Percentiles rank a stretch among this genome's conserved stretches.
Evolutionary conservation across 1,140 invertebrate genomes (phyloP).

Genomic region (Gonioctena quinquepunctata): DNA sequence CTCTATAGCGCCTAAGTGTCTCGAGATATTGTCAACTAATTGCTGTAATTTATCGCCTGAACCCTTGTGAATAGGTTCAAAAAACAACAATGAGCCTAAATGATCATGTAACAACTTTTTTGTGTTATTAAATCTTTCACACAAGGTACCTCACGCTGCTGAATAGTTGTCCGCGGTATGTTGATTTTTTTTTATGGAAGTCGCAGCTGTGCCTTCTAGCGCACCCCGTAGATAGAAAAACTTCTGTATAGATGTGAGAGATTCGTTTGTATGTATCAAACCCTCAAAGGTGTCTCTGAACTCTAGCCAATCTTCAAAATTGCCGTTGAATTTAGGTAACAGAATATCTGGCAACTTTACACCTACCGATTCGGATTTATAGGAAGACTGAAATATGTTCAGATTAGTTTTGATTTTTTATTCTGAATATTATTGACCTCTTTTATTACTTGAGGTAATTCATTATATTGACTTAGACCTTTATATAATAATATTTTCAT

Average conservation of each 20-base stretch:
- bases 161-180: slow-evolving; percentile 25
- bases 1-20: neutral
- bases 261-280: slow-evolving; percentile 22
- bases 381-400: neutral
- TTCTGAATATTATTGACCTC: no score
- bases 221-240: slow-evolving; percentile 27
- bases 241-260: slow-evolving; percentile 18
- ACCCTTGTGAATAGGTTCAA: slow-evolving; percentile 14
- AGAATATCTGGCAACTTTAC: slow-evolving; percentile 28
- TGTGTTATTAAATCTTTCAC: slow-evolving; percentile 24
- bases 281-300: slow-evolving; percentile 29
- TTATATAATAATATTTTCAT: no score
- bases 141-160: slow-evolving; percentile 22
- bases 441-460: no score
- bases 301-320: slow-evolving; percentile 28
- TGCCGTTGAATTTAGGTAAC: slow-evolving; percentile 21
- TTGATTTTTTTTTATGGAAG: slow-evolving; percentile 19
- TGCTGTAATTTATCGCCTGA: slow-evolving; percentile 4
- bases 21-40: neutral
- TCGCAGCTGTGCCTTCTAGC: slow-evolving; percentile 2
- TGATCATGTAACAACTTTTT: slow-evolving; percentile 24
- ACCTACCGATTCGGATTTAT: neutral
- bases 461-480: no score
- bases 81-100: slow-evolving; percentile 14
- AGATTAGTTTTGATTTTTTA: no score